Percentiles rank a stretch among this genome's conserved stretches.
These are phyloP conservation scores for Xiphorhynchus erythropygius DNA, from an alignment of 2,797 vertebrate genomes.

Conservation along the genomic window DNA sequence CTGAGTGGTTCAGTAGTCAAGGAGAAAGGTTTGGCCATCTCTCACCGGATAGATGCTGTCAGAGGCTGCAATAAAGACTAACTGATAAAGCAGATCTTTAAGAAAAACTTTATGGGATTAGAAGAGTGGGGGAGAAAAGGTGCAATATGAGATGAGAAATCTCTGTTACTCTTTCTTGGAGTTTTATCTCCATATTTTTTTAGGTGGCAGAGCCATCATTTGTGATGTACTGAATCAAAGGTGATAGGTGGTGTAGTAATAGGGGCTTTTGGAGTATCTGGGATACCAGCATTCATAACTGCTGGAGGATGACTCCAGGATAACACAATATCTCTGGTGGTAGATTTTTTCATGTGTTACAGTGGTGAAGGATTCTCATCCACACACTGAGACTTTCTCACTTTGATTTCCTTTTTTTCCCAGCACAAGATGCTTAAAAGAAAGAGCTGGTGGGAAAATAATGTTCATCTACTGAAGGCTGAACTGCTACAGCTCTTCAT, in stretches of 20 bases:
- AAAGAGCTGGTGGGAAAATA: neutral
- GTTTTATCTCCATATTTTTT: neutral
- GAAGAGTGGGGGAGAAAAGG: neutral
- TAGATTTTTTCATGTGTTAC: neutral
- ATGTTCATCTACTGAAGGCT: neutral
- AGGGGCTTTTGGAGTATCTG: neutral
- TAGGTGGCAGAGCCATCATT: neutral
- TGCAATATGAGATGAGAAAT: neutral
- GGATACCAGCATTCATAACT: neutral
- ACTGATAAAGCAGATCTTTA: neutral
- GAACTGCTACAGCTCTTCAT: neutral
- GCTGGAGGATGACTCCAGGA: neutral
- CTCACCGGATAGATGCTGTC: neutral
- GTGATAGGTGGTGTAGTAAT: neutral
- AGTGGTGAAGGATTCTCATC: neutral
- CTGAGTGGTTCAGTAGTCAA: neutral
- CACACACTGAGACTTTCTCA: neutral
- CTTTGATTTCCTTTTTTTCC: neutral
- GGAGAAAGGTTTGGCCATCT: neutral
- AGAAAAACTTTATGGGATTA: neutral
- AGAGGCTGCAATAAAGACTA: neutral
- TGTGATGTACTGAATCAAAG: neutral
- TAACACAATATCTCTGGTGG: neutral
- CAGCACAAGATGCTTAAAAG: neutral
- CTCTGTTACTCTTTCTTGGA: neutral